Evolutionary conservation across 2,888 invertebrate genomes (phyloP), one percentile per base, ranked within the genome.

Genomic region (Caenorhabditis drosophilae): DNA sequence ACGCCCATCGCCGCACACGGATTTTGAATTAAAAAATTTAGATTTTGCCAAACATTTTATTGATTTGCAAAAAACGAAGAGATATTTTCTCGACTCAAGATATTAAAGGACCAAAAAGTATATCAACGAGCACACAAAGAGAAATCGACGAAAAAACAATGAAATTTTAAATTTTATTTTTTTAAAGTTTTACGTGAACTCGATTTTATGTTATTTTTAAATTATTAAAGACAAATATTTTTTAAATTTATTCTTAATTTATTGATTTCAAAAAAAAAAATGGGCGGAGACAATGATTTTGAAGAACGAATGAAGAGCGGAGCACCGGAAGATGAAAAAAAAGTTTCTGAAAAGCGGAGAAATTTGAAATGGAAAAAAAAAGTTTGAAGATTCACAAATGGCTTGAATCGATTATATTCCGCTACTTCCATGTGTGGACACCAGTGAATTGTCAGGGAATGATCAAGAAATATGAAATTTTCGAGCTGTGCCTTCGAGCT

Each of bases 401-500:
- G 72, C 54, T 68, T 35, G 66, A 69, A 35, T 35, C 53, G 12
- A 52, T 69, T 1, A 62, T 72, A 11, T 58, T 60, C 27, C 59
- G 67, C 7, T 62, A 47, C 26, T 57, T 62, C 44, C 70, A 75
- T 34, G 54, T 61, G 9, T 75, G 75, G 75, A 47, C 58, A 20
- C 75, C 75, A 2, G 61, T 62, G 11, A 68, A 67, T 57, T 75
- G 75, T 59, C 72, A 73, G 48, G 59, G 58, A 36, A 63, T 78
- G 27, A 63, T 79, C 54, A 69, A 70, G 2, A 63, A 66, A 47
- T 60, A 66, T 41, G 79, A 79, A 54, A 57, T 79, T 35, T 60
- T 61, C 49, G 80, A 80, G 44, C 48, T 80, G 36, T 75, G 75
- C 57, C 72, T 73, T 52, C 66, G 80, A 4, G 75, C 70, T 4